phyloP scores from a whole-genome alignment of 1,140 invertebrate genomes.

The Drosophila biarmipes region DNA sequence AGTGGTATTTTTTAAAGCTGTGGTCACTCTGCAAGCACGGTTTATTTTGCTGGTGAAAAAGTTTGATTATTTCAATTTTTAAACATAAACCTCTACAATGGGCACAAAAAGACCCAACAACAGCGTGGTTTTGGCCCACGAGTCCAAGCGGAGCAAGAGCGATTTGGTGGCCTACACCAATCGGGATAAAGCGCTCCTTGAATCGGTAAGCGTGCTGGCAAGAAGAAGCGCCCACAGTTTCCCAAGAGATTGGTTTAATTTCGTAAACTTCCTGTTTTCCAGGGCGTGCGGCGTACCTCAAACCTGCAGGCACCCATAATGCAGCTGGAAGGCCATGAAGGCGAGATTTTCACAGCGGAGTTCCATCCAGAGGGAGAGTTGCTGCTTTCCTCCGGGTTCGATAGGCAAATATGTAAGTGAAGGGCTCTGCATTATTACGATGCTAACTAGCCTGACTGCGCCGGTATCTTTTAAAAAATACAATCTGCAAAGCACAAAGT shows the following conservation, averaged over 20 bases:
- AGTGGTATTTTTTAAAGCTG: neutral
- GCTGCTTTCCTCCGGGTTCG: constrained; percentile 97
- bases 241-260: neutral
- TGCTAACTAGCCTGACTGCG: neutral
- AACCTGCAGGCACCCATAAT: constrained; percentile 97
- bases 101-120: constrained; percentile 84
- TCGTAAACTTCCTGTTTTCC: neutral
- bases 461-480: neutral
- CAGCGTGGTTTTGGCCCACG: constrained; percentile 86
- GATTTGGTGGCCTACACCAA: constrained; percentile 85
- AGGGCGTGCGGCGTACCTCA: constrained; percentile 92
- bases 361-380: constrained; percentile 98
- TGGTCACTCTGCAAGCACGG: neutral
- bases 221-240: constrained; percentile 21
- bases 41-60: constrained; percentile 39
- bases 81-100: constrained; percentile 42
- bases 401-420: constrained; percentile 96
- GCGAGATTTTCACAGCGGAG: constrained; percentile 96
- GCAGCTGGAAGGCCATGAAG: constrained; percentile 98
- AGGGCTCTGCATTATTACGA: neutral
- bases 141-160: constrained; percentile 87
- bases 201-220: constrained; percentile 66
- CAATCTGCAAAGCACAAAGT: too few relatives aligned
- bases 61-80: constrained; percentile 11
- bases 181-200: constrained; percentile 79